Percentiles rank a stretch among this genome's conserved stretches.
Conservation (phyloP, 2,888 invertebrate genomes). For the Parnassius glacialis region DNA sequence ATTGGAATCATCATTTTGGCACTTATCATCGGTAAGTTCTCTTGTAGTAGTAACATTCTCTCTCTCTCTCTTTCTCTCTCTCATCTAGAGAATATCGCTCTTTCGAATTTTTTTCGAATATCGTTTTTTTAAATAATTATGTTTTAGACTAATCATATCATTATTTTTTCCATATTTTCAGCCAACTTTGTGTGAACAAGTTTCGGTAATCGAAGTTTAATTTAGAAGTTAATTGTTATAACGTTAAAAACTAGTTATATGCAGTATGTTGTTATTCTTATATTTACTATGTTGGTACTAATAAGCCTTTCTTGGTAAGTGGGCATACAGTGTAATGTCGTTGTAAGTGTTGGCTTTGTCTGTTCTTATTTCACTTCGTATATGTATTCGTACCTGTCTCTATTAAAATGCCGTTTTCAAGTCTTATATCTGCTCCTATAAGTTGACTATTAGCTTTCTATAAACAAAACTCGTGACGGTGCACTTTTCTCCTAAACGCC, state of each 20-base stretch:
- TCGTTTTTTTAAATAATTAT: slow-evolving; percentile 38
- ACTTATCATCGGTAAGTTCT: slow-evolving; percentile 92
- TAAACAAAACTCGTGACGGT: slow-evolving; percentile 2
- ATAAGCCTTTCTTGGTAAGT: slow-evolving; percentile 70
- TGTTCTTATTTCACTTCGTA: slow-evolving; percentile 62
- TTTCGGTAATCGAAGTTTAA: slow-evolving; percentile 73
- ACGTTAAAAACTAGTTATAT: slow-evolving; percentile 58
- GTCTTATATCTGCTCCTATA: slow-evolving; percentile 44
- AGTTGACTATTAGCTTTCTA: slow-evolving; percentile 41
- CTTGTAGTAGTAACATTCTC: slow-evolving; percentile 2
- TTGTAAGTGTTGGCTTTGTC: slow-evolving; percentile 72
- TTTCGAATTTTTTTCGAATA: no score
- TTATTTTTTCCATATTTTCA: slow-evolving; percentile 74
- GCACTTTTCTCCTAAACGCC: no score
- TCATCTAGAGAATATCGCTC: slow-evolving; percentile 39
- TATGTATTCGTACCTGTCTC: slow-evolving; percentile 47
- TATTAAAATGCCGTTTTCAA: slow-evolving; percentile 45
- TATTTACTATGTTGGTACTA: slow-evolving; percentile 54
- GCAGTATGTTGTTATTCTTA: slow-evolving; percentile 62
- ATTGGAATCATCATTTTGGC: slow-evolving; percentile 91
- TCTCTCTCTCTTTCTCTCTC: slow-evolving; percentile 40
- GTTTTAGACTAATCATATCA: slow-evolving; percentile 65
- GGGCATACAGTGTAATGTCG: slow-evolving; percentile 55
- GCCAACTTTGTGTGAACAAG: slow-evolving; percentile 79
- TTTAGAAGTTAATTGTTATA: slow-evolving; percentile 71